These are phyloP conservation scores for Dendroctonus valens DNA, from an alignment of 1,140 invertebrate species.

Conservation along the genomic window DNA sequence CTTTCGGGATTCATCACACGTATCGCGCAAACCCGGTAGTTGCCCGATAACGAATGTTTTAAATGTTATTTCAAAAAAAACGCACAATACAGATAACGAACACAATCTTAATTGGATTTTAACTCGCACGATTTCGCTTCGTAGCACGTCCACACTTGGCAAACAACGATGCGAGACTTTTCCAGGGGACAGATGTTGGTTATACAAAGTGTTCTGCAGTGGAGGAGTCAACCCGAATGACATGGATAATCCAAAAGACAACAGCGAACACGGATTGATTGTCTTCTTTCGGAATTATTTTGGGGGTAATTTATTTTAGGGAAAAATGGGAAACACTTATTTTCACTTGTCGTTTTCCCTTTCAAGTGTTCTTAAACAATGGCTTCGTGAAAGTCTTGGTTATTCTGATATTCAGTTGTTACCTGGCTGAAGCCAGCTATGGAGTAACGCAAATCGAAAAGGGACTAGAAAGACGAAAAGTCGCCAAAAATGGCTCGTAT, in stretches of 20 bases:
- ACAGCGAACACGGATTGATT: conserved; percentile 84
- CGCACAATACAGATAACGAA: too few species aligned
- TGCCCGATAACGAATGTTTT: too few species aligned
- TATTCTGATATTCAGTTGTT: conserved; percentile 75
- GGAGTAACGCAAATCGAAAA: conserved; percentile 86
- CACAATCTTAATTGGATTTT: too few species aligned
- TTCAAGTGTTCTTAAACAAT: conserved; percentile 74
- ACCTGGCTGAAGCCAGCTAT: conserved; percentile 82
- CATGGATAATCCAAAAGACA: conserved; percentile 82
- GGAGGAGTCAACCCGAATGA: conserved; percentile 81
- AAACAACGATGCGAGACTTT: too few species aligned
- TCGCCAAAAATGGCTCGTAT: conserved; percentile 86
- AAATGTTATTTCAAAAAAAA: too few species aligned
- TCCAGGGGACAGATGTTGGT: conserved; percentile 72
- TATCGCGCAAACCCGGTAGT: too few species aligned
- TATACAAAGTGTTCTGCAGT: conserved; percentile 77
- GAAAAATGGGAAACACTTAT: too few species aligned
- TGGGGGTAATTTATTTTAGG: conserved; percentile 50
- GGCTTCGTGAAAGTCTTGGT: conserved; percentile 74
- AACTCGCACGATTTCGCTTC: too few species aligned
- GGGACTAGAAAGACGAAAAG: conserved; percentile 81
- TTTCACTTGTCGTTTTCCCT: conserved; percentile 22
- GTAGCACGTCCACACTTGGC: too few species aligned
- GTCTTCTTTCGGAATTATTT: conserved; percentile 84
- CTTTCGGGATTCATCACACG: too few species aligned